phyloP scores from a whole-genome alignment of 1,140 invertebrate genomes.

The Colletes latitarsis region DNA sequence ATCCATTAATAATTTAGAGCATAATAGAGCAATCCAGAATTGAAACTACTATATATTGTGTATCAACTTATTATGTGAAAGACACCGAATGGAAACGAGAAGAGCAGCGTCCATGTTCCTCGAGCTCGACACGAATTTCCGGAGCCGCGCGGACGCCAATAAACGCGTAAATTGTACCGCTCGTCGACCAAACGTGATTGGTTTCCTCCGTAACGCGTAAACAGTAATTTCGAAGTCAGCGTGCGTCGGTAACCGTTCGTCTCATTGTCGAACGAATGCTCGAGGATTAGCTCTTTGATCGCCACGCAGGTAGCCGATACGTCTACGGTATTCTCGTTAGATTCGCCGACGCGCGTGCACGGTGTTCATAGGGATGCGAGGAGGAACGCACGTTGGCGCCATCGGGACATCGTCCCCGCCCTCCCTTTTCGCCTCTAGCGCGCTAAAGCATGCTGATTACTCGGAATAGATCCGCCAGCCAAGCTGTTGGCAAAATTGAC shows the following conservation, averaged over 20 bases:
- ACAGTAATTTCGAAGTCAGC: background rate
- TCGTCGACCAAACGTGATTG: background rate
- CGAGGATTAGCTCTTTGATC: constrained; percentile 33
- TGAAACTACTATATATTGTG: too few relatives aligned
- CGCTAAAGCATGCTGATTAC: constrained; percentile 14
- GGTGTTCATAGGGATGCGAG: constrained; percentile 13
- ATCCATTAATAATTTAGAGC: too few relatives aligned
- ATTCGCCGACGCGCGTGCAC: constrained; percentile 13
- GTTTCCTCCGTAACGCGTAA: background rate
- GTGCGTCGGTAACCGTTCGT: constrained; percentile 12
- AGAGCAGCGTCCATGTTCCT: too few relatives aligned
- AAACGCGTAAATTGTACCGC: constrained; percentile 11
- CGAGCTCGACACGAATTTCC: background rate
- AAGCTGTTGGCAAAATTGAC: background rate
- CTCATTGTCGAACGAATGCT: background rate
- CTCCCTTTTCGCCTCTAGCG: constrained; percentile 23
- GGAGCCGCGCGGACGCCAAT: constrained; percentile 14
- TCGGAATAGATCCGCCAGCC: background rate
- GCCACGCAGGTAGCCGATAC: background rate
- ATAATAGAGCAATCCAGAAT: too few relatives aligned
- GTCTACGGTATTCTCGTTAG: constrained; percentile 44
- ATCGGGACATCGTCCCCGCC: background rate
- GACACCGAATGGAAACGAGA: too few relatives aligned
- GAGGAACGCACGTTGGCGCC: constrained; percentile 46
- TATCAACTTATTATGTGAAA: too few relatives aligned